phyloP scores from a whole-genome alignment of 2,113 vertebrate species.

The Dicerorhinus sumatrensis region DNA sequence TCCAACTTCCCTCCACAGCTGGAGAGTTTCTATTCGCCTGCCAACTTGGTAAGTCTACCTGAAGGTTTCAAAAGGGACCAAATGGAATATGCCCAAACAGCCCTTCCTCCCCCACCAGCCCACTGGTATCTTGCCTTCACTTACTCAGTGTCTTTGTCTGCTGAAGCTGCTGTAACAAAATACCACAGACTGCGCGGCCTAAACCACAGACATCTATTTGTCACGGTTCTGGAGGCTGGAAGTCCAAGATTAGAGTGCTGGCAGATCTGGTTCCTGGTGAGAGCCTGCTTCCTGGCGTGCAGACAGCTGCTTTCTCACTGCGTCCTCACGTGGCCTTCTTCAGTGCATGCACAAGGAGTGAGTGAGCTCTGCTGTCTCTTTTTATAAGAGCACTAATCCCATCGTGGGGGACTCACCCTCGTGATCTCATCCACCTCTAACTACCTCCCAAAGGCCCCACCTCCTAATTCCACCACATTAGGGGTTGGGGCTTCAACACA shows the following conservation, averaged over 20 bases:
- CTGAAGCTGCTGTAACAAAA: rapidly evolving
- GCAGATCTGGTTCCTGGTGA: rapidly evolving
- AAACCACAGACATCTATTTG: rapidly evolving
- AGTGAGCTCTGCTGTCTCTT: not conserved
- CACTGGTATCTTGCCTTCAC: rapidly evolving
- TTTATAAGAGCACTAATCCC: not conserved
- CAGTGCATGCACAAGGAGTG: rapidly evolving
- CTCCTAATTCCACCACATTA: too few species aligned
- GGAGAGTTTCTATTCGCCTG: not conserved
- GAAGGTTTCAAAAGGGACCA: not conserved
- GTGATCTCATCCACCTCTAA: not conserved
- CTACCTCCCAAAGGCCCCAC: too few species aligned
- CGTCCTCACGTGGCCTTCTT: not conserved
- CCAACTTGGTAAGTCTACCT: too few species aligned
- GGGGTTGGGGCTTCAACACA: rapidly evolving
- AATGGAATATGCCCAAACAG: rapidly evolving
- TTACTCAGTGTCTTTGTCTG: rapidly evolving
- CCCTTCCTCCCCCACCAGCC: not conserved
- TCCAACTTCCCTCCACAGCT: too few species aligned
- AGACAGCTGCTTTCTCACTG: rapidly evolving
- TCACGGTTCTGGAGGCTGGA: not conserved
- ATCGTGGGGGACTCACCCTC: rapidly evolving
- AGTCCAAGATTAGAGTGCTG: rapidly evolving
- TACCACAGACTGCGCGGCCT: rapidly evolving
- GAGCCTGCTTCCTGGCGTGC: rapidly evolving